phyloP scores from a whole-genome alignment of 2,797 vertebrate genomes.

The Dendrocincla fuliginosa region DNA sequence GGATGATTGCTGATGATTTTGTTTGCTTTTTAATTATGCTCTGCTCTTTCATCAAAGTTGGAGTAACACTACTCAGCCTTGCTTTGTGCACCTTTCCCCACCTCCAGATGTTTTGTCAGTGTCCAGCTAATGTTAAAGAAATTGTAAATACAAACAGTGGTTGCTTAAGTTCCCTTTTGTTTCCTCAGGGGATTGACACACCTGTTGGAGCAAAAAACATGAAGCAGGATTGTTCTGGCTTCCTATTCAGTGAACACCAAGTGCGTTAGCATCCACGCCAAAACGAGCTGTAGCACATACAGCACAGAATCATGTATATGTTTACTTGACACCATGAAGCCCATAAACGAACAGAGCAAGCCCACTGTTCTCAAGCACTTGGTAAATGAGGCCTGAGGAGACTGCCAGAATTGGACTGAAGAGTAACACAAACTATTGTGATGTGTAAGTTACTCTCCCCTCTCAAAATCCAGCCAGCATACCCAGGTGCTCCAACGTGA shows the following conservation, averaged over 20 bases:
- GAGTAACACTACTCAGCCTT: background rate
- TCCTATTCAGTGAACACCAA: accelerated
- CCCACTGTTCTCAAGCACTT: background rate
- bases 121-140: background rate
- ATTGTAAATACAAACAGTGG: background rate
- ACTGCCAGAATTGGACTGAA: background rate
- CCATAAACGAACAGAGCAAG: background rate
- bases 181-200: background rate
- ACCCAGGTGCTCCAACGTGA: background rate
- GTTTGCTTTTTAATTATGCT: constrained; percentile 5
- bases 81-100: background rate
- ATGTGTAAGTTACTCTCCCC: background rate
- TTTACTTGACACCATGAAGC: background rate
- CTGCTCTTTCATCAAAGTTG: background rate
- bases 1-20: background rate
- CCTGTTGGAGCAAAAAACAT: background rate
- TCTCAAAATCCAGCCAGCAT: background rate
- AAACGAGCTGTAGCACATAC: background rate
- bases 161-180: background rate
- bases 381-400: background rate
- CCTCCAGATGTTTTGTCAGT: background rate
- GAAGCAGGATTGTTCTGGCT: accelerated
- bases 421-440: background rate
- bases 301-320: accelerated
- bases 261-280: accelerated